Base-by-base conservation (phyloP, 2,797 vertebrate species). In the Phrynocephalus forsythii region DNA sequence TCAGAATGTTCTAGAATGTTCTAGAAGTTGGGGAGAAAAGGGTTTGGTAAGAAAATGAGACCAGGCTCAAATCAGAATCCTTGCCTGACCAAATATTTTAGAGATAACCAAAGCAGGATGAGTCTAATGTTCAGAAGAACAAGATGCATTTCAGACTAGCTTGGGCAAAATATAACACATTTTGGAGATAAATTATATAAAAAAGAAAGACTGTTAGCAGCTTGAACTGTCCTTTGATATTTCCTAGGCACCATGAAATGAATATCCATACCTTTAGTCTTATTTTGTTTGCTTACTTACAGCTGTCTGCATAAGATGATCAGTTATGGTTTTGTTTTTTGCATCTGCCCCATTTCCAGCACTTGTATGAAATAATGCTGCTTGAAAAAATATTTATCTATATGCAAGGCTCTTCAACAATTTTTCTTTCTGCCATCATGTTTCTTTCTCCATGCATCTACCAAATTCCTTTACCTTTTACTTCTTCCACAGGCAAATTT, bases 1-100 rank as follows among this genome's bases (percentile, higher is more conserved):
- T 16, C 28, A 48, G 69, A 88, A 0, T n/a, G n/a, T 44, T 76
- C 44, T 20, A 48, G 69, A 88, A 0, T n/a, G n/a, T 24, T 76
- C 44, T 20, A 28, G 22, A 3, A 50, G 6, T 3, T 6, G 1
- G 44, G 1, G 38, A 44, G 38, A 7, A 22, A 72, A 71, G 85
- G n/a, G 82, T 68, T 73, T 79, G 8, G 73, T 83, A 56, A 85
- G 22, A 84, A 28, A 60, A 89, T 2, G 2, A 81, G 69, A 16
- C 7, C 60, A 85, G 83, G 86, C 89, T 76, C 79, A 91, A 72
- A 1, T 73, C 1, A 26, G 52, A 72, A 75, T 20, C 76, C 48
- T 9, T 85, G 68, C 76, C 66, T 84, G 13, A 9, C 5, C 66
- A 69, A 38, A 38, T 24, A 50, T 6, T 76, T 56, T 78, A 82